Evolutionary conservation across 2,888 invertebrate species (phyloP).

Genomic region (Clostera curtula): DNA sequence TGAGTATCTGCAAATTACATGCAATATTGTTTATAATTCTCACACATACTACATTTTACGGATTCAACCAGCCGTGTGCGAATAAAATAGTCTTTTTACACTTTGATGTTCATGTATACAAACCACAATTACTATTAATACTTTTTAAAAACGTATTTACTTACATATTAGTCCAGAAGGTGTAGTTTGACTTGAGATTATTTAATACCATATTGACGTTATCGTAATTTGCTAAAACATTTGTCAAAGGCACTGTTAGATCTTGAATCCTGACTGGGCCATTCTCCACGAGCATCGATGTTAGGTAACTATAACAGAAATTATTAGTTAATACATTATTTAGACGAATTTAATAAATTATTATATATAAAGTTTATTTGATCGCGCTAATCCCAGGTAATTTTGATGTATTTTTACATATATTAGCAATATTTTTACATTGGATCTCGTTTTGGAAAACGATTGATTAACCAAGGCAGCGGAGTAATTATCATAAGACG

Average conservation of each 20-base stretch:
- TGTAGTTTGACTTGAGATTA: conserved; percentile 55
- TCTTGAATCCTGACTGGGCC: conserved; percentile 58
- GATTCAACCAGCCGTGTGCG: too few species aligned
- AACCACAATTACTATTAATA: neutral
- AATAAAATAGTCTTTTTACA: too few species aligned
- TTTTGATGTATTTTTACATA: too few species aligned
- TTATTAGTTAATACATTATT: neutral
- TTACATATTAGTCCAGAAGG: conserved; percentile 50
- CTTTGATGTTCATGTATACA: neutral
- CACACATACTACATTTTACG: too few species aligned
- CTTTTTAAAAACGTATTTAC: conserved; percentile 13
- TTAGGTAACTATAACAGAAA: conserved; percentile 40
- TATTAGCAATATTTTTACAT: too few species aligned
- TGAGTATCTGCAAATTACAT: conserved; percentile 36
- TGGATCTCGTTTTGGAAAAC: too few species aligned
- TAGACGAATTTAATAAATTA: too few species aligned
- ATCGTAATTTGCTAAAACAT: conserved; percentile 66
- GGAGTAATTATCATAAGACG: too few species aligned
- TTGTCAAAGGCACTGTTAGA: conserved; percentile 51
- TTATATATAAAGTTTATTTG: too few species aligned
- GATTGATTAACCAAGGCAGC: too few species aligned
- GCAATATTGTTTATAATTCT: neutral
- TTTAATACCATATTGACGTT: conserved; percentile 72
- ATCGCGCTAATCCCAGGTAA: too few species aligned
- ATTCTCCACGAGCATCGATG: conserved; percentile 44